Base-by-base conservation (phyloP, 2,888 invertebrate species). In the Caenorhabditis drosophilae region DNA sequence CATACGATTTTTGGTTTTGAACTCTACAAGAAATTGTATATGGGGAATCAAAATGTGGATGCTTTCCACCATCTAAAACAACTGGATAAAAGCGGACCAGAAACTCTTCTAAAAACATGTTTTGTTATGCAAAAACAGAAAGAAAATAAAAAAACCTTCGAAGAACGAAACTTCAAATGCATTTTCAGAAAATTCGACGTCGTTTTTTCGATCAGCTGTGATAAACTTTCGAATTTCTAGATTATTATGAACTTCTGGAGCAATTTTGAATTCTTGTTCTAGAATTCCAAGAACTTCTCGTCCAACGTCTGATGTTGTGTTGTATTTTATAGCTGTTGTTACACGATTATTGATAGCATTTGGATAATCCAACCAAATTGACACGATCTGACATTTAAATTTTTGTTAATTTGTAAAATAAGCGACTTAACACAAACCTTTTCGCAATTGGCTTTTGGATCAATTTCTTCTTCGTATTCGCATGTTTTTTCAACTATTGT, bases 321-420 rank as follows among this genome's bases (percentile, higher is more conserved):
- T 63, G 2, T 67, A 20, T 16, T 41, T 26, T 12, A 66, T 54
- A 2, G 60, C 49, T 1, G 61, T 57, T 16, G 55, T 57, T 25
- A 71, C 55, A 34, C 74, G 42, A 22, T 57, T 52, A 26, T 64
- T 67, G 3, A 71, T 38, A 12, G 74, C 55, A 12, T 71, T 67
- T 1, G 56, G 50, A 23, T 74, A 67, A n/a, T 56, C 63, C 22
- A 53, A 41, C 74, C 74, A 74, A 4, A 74, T 47, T 16, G 51
- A 42, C 36, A 71, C 54, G 2, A 67, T 20, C 69, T 70, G 31
- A 18, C 62, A 53, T 26, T n/a, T 2, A 4, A 1, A 6, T 18
- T 23, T 45, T 40, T 40, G 11, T 16, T 18, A 20, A 4, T 40
- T 18, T 18, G n/a, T n/a, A n/a, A n/a, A n/a, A n/a, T n/a, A n/a